A percentile compares a stretch with the other conserved stretches of the same genome.
phyloP scores from a whole-genome alignment of 53 echinoderm and acorn worm genomes.

The Patiria pectinifera region DNA sequence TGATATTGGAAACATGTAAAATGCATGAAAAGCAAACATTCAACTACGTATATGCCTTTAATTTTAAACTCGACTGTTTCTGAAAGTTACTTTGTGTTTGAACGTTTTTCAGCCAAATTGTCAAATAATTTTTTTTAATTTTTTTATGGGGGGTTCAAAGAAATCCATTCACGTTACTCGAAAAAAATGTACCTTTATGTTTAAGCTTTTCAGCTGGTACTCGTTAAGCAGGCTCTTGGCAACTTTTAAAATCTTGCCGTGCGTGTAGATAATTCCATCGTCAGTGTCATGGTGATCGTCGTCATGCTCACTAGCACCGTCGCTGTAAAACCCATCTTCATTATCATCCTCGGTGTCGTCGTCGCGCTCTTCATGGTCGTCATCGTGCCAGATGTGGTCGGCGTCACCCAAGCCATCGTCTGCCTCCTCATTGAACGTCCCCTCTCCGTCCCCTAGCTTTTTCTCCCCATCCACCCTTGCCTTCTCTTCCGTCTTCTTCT shows the following conservation, averaged over 20 bases:
- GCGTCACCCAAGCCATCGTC: background rate
- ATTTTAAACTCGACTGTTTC: no score
- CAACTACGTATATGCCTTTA: no score
- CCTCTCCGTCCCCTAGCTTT: no score
- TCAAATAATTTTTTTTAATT: no score
- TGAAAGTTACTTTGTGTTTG: no score
- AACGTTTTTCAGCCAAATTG: no score
- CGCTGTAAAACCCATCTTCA: background rate
- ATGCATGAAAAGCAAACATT: no score
- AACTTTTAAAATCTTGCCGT: background rate
- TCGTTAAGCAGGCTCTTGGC: background rate
- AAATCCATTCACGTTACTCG: background rate
- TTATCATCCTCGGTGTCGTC: background rate
- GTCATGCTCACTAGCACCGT: background rate
- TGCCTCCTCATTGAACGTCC: background rate
- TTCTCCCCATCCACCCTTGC: no score
- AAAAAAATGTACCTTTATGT: conserved; percentile 1
- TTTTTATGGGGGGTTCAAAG: no score
- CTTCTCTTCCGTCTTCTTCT: background rate
- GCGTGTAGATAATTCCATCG: conserved; percentile 1
- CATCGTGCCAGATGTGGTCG: background rate
- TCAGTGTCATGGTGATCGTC: background rate
- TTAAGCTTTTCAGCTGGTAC: conserved; percentile 11
- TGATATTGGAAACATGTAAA: no score
- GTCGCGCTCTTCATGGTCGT: background rate